Evolutionary conservation across 2,797 vertebrate genomes (phyloP).

Genomic region (Enteromius fasciolatus): DNA sequence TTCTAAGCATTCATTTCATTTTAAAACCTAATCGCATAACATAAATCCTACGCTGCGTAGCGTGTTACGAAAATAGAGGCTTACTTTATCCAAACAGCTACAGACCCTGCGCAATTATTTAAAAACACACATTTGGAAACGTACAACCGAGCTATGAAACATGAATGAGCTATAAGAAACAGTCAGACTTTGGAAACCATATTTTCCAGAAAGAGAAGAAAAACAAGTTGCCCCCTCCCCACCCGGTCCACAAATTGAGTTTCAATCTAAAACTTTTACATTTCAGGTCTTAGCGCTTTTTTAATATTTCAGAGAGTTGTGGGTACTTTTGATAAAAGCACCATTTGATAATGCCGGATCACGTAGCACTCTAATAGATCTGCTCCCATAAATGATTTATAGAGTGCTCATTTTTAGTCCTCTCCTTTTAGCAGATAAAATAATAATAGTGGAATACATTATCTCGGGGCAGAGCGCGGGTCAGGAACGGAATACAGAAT

Average conservation of each 20-base stretch:
- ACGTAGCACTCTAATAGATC: constrained; percentile 73
- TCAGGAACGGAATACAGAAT: constrained; percentile 68
- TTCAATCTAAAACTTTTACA: constrained; percentile 81
- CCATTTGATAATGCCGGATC: constrained; percentile 76
- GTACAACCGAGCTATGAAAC: constrained; percentile 68
- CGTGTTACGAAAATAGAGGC: constrained; percentile 11
- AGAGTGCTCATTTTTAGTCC: constrained; percentile 76
- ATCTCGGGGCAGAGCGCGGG: constrained; percentile 55
- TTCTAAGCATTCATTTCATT: neutral
- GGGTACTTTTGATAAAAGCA: constrained; percentile 79
- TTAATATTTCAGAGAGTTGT: constrained; percentile 76
- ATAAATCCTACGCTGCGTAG: neutral
- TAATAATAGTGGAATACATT: constrained; percentile 81
- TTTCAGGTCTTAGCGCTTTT: constrained; percentile 77
- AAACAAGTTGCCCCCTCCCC: constrained; percentile 57
- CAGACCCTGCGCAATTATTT: constrained; percentile 16
- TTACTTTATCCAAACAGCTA: neutral
- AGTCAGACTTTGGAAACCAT: constrained; percentile 64
- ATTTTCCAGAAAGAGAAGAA: constrained; percentile 39
- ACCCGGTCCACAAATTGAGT: constrained; percentile 71
- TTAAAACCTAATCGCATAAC: neutral
- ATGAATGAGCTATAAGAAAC: constrained; percentile 67
- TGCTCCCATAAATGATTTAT: constrained; percentile 76
- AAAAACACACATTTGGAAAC: constrained; percentile 32
- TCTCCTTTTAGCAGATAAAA: constrained; percentile 83